phyloP scores from a whole-genome alignment of 1,140 invertebrate genomes.

The Lucilia cuprina region DNA sequence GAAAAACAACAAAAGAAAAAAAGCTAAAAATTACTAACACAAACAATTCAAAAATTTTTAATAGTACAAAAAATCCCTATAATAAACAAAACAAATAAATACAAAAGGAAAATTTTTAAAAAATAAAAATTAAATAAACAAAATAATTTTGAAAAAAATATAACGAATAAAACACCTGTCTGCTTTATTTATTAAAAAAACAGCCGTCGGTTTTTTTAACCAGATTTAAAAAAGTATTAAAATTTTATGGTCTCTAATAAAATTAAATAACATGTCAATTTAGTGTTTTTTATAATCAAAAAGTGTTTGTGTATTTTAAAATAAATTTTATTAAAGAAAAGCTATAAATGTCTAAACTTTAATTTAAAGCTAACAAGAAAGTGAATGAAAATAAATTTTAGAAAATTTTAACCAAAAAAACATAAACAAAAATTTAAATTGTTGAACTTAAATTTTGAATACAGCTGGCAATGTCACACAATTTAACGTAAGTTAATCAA shows the following conservation, averaged over 20 bases:
- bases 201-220: not conserved
- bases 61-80: not conserved
- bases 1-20: not conserved
- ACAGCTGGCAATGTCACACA: conserved; percentile 20
- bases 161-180: not conserved
- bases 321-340: not conserved
- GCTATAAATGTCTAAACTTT: not conserved
- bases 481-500: conserved; percentile 8
- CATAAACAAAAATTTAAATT: not conserved
- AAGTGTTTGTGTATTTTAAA: not conserved
- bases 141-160: not conserved
- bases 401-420: too few relatives aligned
- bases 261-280: not conserved
- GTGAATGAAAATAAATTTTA: not conserved
- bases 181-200: not conserved
- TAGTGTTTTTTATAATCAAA: too few relatives aligned
- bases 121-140: too few relatives aligned
- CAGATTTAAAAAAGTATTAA: not conserved
- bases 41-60: not conserved
- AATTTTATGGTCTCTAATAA: not conserved
- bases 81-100: not conserved
- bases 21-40: not conserved
- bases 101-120: not conserved
- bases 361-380: not conserved
- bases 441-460: not conserved